Base-by-base conservation (phyloP, 30 jellyfish, hydroid and myxozoan genomes). In the Hydractinia echinata region DNA sequence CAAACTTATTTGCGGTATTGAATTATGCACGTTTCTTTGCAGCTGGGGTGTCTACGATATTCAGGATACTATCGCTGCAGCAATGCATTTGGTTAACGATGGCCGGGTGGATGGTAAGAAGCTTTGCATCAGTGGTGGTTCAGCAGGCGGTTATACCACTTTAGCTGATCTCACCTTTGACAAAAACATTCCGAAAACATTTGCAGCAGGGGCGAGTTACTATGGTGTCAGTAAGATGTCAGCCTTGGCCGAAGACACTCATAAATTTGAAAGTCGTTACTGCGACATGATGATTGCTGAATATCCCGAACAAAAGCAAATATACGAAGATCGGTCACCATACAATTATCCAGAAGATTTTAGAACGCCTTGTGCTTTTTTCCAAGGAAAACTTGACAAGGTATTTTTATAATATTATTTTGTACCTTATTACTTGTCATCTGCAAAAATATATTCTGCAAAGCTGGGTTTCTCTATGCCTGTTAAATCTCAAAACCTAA, bases 11-110 rank as follows among this genome's bases (percentile, higher is more conserved):
- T 11, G 19, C 69, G 19, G 69, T 11, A 18, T 58, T 58, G 15
- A 58, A 58, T 58, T 18, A 58, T 11, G 15, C 1, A 58, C 69
- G 16, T 21, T 13, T 13, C 50, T 82, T 70, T 44, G 44, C 51
- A 90, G 97, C 62, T 90, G 97, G 97, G 97, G 97, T 55, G 86
- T 84, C 18, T 82, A 82, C 56, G 97, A 90, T 76, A 77, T 90
- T 85, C 94, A 90, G 60, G 97, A 90, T 64, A 82, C 95, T 61
- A 84, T 81, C 30, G 86, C 81, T 49, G 97, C 94, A 4, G 97
- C 95, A 5, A 15, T 76, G 71, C 85, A 80, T 62, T 78, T 90
- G 66, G 97, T 93, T 5, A 54, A 79, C 16, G 89, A 90, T 61
- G 77, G 66, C 89, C n/a, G 82, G 53, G 97, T 85, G 55, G 94